Conservation (phyloP, 2,888 invertebrate genomes). For the Listrodromus nycthemerus region DNA sequence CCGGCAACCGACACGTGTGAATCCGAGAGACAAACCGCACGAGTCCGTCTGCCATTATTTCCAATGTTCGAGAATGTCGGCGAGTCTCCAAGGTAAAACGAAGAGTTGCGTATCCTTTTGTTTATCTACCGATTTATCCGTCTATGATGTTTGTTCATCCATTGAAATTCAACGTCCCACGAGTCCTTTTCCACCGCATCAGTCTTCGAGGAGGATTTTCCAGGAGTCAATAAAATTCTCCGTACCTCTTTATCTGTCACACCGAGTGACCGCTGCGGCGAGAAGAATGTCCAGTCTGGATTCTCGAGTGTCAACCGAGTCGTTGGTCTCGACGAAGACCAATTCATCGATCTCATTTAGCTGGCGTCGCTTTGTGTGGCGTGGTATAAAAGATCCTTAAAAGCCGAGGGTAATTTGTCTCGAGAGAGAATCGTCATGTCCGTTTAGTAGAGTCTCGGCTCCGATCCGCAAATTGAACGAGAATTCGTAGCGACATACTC, state of each 20-base stretch:
- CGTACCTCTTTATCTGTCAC: neutral
- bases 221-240: too few relatives aligned
- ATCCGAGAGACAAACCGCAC: conserved; percentile 60
- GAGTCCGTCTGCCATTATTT: conserved; percentile 27
- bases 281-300: conserved; percentile 16
- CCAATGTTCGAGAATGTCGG: conserved; percentile 44
- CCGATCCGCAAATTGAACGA: too few relatives aligned
- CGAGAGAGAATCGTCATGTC: conserved; percentile 39
- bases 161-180: too few relatives aligned
- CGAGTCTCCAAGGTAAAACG: conserved; percentile 39
- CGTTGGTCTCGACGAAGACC: conserved; percentile 49
- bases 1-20: conserved; percentile 75
- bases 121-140: too few relatives aligned
- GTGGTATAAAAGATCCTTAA: conserved; percentile 16
- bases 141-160: too few relatives aligned
- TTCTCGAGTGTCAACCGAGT: conserved; percentile 12
- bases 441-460: conserved; percentile 14
- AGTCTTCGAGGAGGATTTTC: too few relatives aligned
- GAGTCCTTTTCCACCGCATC: too few relatives aligned
- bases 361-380: neutral
- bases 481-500: neutral
- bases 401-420: conserved; percentile 56
- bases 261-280: neutral
- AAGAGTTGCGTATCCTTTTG: neutral
- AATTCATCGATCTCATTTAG: conserved; percentile 54